Base-by-base conservation (phyloP, 2,113 vertebrate species). In the Onychostoma macrolepis region DNA sequence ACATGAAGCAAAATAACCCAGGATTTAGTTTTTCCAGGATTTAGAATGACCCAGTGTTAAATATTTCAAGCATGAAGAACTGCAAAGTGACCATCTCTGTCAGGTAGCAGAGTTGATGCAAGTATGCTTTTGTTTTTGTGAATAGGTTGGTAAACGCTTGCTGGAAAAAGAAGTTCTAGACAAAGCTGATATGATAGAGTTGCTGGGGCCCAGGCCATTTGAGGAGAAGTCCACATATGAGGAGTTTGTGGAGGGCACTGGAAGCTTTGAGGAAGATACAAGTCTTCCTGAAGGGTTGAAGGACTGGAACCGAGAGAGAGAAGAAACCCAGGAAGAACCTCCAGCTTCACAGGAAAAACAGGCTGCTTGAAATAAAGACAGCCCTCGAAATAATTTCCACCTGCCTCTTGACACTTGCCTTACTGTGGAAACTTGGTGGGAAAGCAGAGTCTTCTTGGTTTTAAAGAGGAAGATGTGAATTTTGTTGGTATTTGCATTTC, bases 111-210 rank as follows among this genome's bases (percentile, higher is more conserved):
- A 28, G 17, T 85, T 17, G 13, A 65, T 80, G 6, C 2, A 38
- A 61, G 9, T 26, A 67, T 11, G 3, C 83, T 4, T 17, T 0
- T 43, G 15, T 50, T 0, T 43, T 81, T 83, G 10, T 77, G 21
- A 41, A 26, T 81, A 95, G 94, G 94, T 95, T 17, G 93, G 92
- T 33, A 90, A 84, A 75, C 78, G 67, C 15, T 93, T 96, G 28
- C 85, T 95, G 89, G 93, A 94, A 87, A 93, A 93, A 76, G 94
- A 94, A 84, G 92, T 95, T 0, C 92, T 95, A 86, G 92, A 94
- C 81, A 94, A 95, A 87, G 91, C 89, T 0, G 94, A 94, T 85
- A 90, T 94, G 94, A 36, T 94, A 12, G 92, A 93, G 67, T 82
- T 94, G 21, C 86, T 94, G 15, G 94, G 95, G 0, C 90, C 92